Conservation (phyloP, 2,888 invertebrate genomes). For the Melieria crassipennis region DNA sequence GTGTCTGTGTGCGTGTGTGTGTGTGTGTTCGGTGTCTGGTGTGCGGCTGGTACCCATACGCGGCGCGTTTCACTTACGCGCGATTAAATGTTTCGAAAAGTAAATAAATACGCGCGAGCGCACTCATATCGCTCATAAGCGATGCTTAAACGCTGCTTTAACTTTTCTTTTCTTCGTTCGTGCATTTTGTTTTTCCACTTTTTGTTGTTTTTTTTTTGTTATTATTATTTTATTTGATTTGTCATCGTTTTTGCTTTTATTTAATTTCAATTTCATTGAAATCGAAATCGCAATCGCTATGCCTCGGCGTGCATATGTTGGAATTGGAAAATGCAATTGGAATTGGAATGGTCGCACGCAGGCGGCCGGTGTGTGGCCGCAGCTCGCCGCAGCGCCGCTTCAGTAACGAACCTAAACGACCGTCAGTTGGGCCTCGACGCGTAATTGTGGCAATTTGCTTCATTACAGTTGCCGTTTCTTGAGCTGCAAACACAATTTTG, state of each 20-base stretch:
- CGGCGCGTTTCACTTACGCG: conserved; percentile 21
- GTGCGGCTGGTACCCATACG: conserved; percentile 23
- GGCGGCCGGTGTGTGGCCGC: too few species aligned
- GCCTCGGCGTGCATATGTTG: background rate
- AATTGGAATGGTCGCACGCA: background rate
- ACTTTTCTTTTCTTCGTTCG: background rate
- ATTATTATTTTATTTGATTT: conserved; percentile 8
- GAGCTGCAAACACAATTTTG: too few species aligned
- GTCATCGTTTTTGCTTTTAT: conserved; percentile 16
- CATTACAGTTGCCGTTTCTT: too few species aligned
- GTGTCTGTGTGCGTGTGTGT: background rate
- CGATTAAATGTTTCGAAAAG: conserved; percentile 30
- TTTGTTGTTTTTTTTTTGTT: conserved; percentile 10
- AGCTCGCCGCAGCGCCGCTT: background rate
- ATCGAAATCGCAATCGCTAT: conserved; percentile 13
- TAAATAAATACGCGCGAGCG: conserved; percentile 20
- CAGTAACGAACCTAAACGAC: background rate
- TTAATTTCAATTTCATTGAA: conserved; percentile 29
- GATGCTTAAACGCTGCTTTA: conserved; percentile 24
- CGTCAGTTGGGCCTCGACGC: background rate
- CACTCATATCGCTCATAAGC: conserved; percentile 18
- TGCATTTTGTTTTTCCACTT: conserved; percentile 12
- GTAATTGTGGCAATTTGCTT: too few species aligned
- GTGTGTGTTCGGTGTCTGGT: background rate
- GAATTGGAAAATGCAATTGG: conserved; percentile 22